Base-by-base conservation (phyloP, 2,888 invertebrate species). In the Pyrrhia umbra region DNA sequence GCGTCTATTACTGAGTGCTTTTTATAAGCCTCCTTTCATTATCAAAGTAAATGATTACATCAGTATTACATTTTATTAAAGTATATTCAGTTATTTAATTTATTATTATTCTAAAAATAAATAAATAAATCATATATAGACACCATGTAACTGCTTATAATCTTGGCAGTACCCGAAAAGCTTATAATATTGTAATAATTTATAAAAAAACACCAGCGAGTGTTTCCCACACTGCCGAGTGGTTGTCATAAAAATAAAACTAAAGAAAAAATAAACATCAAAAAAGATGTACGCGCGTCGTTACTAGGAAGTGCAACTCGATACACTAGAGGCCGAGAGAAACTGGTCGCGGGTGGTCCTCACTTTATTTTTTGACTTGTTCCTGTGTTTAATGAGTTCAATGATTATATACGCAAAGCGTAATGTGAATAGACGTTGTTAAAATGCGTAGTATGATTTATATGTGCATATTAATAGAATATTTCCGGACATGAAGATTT, bases 331-430 rank as follows among this genome's bases (percentile, higher is more conserved):
- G 82, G 82, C 84, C 78, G 74, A 79, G 84, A 85, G 84, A 68
- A 88, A 84, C 80, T 75, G 83, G 80, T 79, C 73, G 83, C 87
- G 92, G 92, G 93, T 93, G 93, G 93, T 91, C 93, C 73, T 63
- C 68, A 68, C 59, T 77, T 79, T 81, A 78, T 75, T 73, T 73
- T 80, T 77, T 72, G 64, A 77, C 71, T 82, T 85, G 88, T 88
- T 88, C 88, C 85, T 81, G 83, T 88, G 87, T 91, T 90, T 89
- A 91, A 90, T 84, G 82, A 84, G 85, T 69, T 81, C 82, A 78
- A 68, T 84, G 81, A 81, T 80, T 81, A 80, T 76, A 70, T 79
- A 83, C 79, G 78, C 60, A 61, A 52, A 49, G 30, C 47, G 18
- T 82, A 77, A 80, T 77, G 68, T 70, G 79, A 81, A 81, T 77